Percentiles rank a stretch among this genome's conserved stretches.
These are phyloP conservation scores for Heterodera carotae DNA, from an alignment of 1,140 invertebrate genomes.

Conservation along the genomic window DNA sequence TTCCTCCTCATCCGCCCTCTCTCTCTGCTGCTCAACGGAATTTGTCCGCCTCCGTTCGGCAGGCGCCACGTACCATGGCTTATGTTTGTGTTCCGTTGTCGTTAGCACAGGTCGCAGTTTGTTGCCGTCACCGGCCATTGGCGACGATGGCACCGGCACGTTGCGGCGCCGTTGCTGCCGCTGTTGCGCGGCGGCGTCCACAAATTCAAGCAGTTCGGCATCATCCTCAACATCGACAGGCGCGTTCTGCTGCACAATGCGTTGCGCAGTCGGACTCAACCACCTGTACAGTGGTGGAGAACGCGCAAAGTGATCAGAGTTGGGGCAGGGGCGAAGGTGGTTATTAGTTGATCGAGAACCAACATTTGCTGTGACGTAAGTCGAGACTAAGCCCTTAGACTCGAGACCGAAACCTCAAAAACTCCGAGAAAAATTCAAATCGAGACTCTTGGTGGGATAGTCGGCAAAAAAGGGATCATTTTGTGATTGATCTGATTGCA, in stretches of 20 bases:
- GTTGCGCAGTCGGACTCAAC: conserved; percentile 24
- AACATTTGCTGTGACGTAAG: too few relatives aligned
- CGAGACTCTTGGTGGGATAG: too few relatives aligned
- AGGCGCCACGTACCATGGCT: background rate
- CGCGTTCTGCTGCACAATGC: conserved; percentile 8
- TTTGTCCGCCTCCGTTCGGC: background rate
- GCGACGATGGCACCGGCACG: background rate
- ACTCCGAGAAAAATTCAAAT: too few relatives aligned
- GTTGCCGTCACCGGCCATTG: background rate
- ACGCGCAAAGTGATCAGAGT: background rate
- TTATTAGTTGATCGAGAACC: too few relatives aligned
- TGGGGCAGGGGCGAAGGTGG: too few relatives aligned
- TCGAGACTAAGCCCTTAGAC: too few relatives aligned
- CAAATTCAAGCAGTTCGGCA: conserved; percentile 14
- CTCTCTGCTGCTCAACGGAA: background rate
- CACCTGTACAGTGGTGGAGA: too few relatives aligned
- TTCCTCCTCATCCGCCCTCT: background rate
- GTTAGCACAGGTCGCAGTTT: background rate
- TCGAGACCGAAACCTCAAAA: too few relatives aligned
- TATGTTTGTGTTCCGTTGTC: background rate
- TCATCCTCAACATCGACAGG: background rate
- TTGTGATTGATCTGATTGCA: too few relatives aligned
- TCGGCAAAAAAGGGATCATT: too few relatives aligned
- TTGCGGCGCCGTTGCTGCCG: too few relatives aligned
- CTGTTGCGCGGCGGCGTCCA: background rate